These are phyloP conservation scores for Noctilio leporinus DNA, from an alignment of 2,113 vertebrate species.

Conservation along the genomic window DNA sequence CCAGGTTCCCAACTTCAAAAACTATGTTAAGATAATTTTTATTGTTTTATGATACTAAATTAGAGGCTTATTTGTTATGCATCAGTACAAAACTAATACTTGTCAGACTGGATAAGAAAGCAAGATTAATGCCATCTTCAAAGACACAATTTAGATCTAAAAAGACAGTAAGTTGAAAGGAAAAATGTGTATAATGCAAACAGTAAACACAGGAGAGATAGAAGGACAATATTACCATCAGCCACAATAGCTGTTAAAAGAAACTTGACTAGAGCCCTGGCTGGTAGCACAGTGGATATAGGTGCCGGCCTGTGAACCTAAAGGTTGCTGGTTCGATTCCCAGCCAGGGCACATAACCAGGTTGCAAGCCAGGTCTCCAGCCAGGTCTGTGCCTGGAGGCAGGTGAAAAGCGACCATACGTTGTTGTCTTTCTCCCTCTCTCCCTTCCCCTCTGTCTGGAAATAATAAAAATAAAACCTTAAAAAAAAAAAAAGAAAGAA, in stretches of 20 bases:
- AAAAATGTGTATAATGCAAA: not conserved
- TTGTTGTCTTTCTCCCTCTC: too few relatives aligned
- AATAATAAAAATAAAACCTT: too few relatives aligned
- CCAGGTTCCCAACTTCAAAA: not conserved
- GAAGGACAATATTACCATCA: not conserved
- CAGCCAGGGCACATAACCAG: too few relatives aligned
- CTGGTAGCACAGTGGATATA: too few relatives aligned
- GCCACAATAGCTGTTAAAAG: not conserved
- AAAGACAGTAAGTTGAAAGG: not conserved
- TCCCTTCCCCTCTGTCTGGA: too few relatives aligned
- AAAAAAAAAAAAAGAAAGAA: too few relatives aligned
- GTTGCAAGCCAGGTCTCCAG: too few relatives aligned
- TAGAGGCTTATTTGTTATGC: not conserved
- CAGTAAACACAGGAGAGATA: not conserved
- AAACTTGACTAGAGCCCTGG: not conserved
- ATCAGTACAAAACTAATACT: not conserved
- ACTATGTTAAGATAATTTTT: not conserved
- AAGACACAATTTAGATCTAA: not conserved
- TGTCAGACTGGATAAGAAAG: not conserved
- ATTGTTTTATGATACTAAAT: not conserved
- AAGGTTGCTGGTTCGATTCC: too few relatives aligned
- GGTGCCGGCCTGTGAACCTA: too few relatives aligned
- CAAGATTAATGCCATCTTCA: not conserved
- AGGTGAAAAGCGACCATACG: too few relatives aligned
- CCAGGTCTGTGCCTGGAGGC: too few relatives aligned